Conservation (phyloP, 2,797 vertebrate genomes). For the Eidolon dupreanum region DNA sequence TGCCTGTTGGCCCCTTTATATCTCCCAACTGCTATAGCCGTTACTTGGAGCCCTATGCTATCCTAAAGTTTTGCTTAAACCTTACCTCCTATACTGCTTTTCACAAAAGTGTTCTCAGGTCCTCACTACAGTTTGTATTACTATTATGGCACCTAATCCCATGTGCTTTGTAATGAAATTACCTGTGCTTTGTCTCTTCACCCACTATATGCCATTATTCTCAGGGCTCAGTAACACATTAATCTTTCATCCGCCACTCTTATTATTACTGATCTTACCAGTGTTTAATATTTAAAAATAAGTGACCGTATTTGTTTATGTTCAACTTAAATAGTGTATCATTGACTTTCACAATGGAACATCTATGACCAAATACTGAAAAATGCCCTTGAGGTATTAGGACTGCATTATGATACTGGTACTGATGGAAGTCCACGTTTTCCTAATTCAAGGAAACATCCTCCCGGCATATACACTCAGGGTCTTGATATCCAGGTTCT, state of each 20-base stretch:
- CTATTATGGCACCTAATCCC: neutral
- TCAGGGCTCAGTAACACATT: neutral
- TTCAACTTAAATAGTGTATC: neutral
- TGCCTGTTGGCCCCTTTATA: neutral
- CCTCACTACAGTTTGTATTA: neutral
- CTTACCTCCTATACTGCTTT: neutral
- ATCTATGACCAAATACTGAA: neutral
- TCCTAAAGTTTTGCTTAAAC: neutral
- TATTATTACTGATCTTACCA: neutral
- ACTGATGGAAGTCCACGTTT: neutral
- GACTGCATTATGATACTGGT: neutral
- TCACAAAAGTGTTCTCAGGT: neutral
- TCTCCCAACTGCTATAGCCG: neutral
- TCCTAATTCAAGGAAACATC: neutral
- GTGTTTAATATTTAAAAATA: neutral
- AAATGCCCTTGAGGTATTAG: neutral
- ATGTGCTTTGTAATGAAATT: neutral
- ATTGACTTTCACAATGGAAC: neutral
- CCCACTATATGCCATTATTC: neutral
- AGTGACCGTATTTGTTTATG: neutral
- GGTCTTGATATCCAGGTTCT: neutral
- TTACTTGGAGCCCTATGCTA: neutral
- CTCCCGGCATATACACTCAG: neutral
- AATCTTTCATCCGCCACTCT: neutral
- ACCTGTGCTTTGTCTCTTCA: neutral